Conservation (phyloP, 2,797 vertebrate species). For the Pempheris klunzingeri region DNA sequence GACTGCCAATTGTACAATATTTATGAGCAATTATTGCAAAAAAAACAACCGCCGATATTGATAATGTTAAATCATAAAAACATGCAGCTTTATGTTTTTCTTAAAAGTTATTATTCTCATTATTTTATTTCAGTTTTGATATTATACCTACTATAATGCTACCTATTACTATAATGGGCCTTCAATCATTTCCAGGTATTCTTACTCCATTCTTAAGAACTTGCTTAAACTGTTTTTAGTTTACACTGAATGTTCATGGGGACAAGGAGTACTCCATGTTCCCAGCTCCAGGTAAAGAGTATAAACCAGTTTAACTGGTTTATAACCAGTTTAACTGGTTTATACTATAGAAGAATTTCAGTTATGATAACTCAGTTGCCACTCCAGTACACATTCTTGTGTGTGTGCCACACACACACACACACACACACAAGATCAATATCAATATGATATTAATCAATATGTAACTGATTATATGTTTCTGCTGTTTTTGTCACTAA, state of each 20-base stretch:
- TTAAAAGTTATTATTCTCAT: not conserved
- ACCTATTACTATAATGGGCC: no score
- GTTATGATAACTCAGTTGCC: no score
- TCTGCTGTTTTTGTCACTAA: not conserved
- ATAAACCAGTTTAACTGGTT: slow-evolving; percentile 46
- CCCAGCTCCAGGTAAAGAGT: not conserved
- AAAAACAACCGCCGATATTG: not conserved
- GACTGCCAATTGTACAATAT: slow-evolving; percentile 13
- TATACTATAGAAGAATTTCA: no score
- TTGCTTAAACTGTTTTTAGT: not conserved
- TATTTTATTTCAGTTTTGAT: not conserved
- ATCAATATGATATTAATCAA: no score
- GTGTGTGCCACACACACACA: no score
- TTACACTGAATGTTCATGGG: not conserved
- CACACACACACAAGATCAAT: no score
- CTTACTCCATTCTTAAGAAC: not conserved
- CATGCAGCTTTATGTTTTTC: not conserved
- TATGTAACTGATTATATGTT: not conserved
- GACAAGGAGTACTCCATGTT: not conserved
- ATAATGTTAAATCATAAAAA: not conserved
- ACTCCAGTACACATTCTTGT: no score
- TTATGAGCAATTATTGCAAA: slow-evolving; percentile 28
- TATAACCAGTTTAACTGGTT: no score
- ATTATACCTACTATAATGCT: not conserved
- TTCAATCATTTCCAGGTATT: not conserved